A percentile compares a stretch with the other conserved stretches of the same genome.
phyloP scores from a whole-genome alignment of 2,113 vertebrate genomes.

The Eulemur rufifrons region DNA sequence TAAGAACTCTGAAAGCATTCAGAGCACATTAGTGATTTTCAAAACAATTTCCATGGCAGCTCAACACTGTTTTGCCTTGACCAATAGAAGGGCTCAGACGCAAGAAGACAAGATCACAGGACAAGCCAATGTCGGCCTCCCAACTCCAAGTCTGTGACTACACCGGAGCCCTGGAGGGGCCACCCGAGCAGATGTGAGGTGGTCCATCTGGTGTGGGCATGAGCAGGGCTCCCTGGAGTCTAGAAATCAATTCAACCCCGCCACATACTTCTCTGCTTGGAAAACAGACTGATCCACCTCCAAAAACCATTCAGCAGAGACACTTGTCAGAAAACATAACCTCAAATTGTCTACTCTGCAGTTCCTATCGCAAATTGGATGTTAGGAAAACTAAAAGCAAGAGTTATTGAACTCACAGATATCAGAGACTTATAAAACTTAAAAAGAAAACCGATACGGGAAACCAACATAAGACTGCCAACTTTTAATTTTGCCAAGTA shows the following conservation, averaged over 20 bases:
- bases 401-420: not conserved
- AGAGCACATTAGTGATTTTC: not conserved
- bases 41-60: constrained; percentile 14
- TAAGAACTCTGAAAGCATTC: constrained; percentile 44
- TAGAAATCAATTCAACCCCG: not conserved
- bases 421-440: not conserved
- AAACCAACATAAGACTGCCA: not conserved
- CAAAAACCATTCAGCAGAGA: not conserved
- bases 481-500: not conserved
- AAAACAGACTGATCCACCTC: not conserved
- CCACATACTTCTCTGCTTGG: constrained; percentile 14
- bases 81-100: not conserved
- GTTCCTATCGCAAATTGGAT: not conserved
- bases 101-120: not conserved
- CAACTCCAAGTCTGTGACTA: not conserved
- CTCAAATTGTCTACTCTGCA: not conserved
- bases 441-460: not conserved
- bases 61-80: not conserved
- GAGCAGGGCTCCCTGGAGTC: not conserved
- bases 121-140: not conserved
- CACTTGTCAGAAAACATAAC: not conserved
- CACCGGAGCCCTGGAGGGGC: not conserved
- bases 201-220: constrained; percentile 3
- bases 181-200: not conserved
- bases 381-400: not conserved